These are phyloP conservation scores for Crax fasciolata DNA, from an alignment of 2,797 vertebrate genomes.

Conservation along the genomic window DNA sequence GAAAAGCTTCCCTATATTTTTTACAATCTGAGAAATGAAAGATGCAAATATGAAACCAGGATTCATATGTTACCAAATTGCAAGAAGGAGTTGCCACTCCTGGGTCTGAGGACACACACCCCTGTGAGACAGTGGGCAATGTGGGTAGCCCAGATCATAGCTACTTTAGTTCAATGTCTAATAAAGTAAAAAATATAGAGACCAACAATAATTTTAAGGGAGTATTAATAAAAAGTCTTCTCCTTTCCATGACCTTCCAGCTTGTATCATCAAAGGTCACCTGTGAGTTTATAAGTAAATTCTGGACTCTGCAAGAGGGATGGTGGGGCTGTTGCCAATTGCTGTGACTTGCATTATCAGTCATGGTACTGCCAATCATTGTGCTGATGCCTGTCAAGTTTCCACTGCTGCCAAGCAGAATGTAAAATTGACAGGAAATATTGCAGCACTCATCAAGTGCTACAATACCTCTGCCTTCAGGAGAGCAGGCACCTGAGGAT, in stretches of 20 bases:
- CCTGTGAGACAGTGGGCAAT: neutral
- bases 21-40: neutral
- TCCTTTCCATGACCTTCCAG: conserved; percentile 50
- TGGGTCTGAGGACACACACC: accelerated
- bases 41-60: accelerated
- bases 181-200: neutral
- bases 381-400: conserved; percentile 76
- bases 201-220: neutral
- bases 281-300: conserved; percentile 53
- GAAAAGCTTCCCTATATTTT: neutral
- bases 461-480: conserved; percentile 68
- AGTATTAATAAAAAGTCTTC: neutral
- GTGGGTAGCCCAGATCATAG: neutral
- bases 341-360: conserved; percentile 76
- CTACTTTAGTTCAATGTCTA: neutral
- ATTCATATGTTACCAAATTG: neutral
- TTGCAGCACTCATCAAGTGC: conserved; percentile 41
- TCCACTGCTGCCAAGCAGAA: conserved; percentile 72
- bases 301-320: conserved; percentile 55
- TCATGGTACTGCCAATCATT: conserved; percentile 77
- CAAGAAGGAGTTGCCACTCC: neutral
- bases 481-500: conserved; percentile 76
- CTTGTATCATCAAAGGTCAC: conserved; percentile 68
- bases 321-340: conserved; percentile 71
- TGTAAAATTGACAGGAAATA: conserved; percentile 79